These are phyloP conservation scores for Stomatorhinus walkeri DNA, from an alignment of 2,797 vertebrate species.

Conservation along the genomic window DNA sequence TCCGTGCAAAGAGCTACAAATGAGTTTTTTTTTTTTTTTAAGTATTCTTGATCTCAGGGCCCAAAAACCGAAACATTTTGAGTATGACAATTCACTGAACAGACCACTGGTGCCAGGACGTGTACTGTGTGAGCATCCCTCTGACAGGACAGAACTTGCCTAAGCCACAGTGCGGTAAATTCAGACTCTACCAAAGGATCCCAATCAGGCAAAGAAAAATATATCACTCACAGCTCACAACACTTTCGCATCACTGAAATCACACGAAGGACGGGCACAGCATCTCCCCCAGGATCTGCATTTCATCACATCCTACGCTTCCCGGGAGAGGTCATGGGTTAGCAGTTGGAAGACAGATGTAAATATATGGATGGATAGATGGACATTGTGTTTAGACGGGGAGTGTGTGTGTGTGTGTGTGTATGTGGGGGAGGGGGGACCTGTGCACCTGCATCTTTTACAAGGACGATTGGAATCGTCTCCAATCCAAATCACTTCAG, in stretches of 20 bases:
- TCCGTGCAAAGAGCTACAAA: not conserved
- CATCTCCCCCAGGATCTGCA: not conserved
- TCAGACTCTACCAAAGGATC: not conserved
- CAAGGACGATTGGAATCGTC: not conserved
- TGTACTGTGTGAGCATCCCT: not conserved
- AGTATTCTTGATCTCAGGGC: not conserved
- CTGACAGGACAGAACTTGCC: constrained; percentile 3
- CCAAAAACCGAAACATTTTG: not conserved
- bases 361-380: not conserved
- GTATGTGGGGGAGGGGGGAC: not conserved
- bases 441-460: not conserved
- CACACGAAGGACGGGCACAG: not conserved
- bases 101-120: not conserved
- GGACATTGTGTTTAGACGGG: not conserved
- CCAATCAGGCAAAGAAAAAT: not conserved
- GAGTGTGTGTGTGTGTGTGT: not conserved
- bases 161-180: not conserved
- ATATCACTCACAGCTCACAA: not conserved
- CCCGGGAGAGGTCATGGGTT: not conserved
- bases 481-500: not conserved
- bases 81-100: not conserved
- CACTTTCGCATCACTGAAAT: not conserved
- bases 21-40: not conserved
- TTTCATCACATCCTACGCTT: not conserved
- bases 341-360: not conserved